These are phyloP conservation scores for Syngnathus floridae DNA, from an alignment of 2,113 vertebrate genomes.

Conservation along the genomic window DNA sequence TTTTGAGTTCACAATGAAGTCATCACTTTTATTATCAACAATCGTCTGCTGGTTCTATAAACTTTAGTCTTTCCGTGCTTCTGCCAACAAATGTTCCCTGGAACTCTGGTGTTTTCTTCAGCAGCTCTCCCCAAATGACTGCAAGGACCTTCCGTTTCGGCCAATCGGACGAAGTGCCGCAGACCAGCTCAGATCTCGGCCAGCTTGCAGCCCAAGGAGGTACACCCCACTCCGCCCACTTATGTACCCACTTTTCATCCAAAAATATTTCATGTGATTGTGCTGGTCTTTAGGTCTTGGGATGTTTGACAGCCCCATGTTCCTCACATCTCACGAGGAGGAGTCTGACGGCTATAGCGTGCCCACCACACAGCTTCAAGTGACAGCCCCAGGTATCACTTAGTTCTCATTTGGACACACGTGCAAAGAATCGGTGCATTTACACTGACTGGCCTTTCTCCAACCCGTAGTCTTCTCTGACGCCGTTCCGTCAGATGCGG, in stretches of 20 bases:
- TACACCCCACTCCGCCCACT: slow-evolving; percentile 31
- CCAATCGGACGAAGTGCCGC: slow-evolving; percentile 83
- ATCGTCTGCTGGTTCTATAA: background rate
- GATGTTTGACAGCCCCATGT: slow-evolving; percentile 88
- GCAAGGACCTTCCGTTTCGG: slow-evolving; percentile 90
- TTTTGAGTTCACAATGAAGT: background rate
- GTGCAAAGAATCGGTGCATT: background rate
- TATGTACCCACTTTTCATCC: background rate
- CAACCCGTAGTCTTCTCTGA: slow-evolving; percentile 74
- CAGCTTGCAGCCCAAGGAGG: slow-evolving; percentile 97
- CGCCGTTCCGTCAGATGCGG: slow-evolving; percentile 73
- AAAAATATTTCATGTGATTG: background rate
- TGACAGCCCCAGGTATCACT: slow-evolving; percentile 76
- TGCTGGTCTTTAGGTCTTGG: slow-evolving; percentile 76
- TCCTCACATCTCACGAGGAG: slow-evolving; percentile 81
- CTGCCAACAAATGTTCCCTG: background rate
- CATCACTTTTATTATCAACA: background rate
- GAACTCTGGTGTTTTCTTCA: background rate
- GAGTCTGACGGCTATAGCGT: slow-evolving; percentile 87
- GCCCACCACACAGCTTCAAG: slow-evolving; percentile 84
- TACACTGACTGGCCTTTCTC: background rate
- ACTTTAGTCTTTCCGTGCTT: background rate
- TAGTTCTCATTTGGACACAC: background rate
- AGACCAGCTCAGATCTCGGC: slow-evolving; percentile 87
- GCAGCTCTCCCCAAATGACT: slow-evolving; percentile 88